Base-by-base conservation (phyloP, 2,888 invertebrate species). In the Habroteleia sp. region DNA sequence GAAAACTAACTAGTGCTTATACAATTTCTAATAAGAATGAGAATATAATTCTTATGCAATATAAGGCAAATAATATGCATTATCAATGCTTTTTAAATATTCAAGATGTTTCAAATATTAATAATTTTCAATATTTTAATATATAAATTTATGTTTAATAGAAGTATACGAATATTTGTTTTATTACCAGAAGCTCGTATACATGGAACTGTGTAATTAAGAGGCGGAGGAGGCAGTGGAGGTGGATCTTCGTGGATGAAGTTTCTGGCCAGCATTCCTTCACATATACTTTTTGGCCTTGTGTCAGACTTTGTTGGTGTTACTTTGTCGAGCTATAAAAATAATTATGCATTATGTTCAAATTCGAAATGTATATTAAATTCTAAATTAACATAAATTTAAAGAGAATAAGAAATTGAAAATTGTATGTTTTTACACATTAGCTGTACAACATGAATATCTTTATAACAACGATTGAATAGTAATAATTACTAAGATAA, bases 161-260 rank as follows among this genome's bases (percentile, higher is more conserved):
- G 7, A 25, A 6, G 14, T n/a, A 35, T 14, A 35, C 11, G 7
- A 14, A 7, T 39, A 29, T 33, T 27, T 33, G 6, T 50, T 20
- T 6, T 41, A 50, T 71, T 78, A 88, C 87, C 87, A 74, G 87
- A 87, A 14, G 84, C 77, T 41, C 82, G 81, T 20, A 79, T 72
- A 7, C 81, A 76, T 52, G 82, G 60, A 44, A 82, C 85, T 8
- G 87, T 86, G 78, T 93, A 93, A 86, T 92, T 91, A 68, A 90
- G 83, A 62, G 93, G 93, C 79, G 92, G 89, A 56, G 93, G 93
- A 74, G 93, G 93, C 77, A 93, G 90, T 66, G 93, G 94, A 44
- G 93, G 94, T 86, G 92, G 91, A 89, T 87, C 91, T 88, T 90
- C 92, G 20, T 77, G 81, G 17, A 83, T 63, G 66, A 84, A 86